These are phyloP conservation scores for Ptilonorhynchus violaceus DNA, from an alignment of 2,113 vertebrate genomes.

Conservation along the genomic window DNA sequence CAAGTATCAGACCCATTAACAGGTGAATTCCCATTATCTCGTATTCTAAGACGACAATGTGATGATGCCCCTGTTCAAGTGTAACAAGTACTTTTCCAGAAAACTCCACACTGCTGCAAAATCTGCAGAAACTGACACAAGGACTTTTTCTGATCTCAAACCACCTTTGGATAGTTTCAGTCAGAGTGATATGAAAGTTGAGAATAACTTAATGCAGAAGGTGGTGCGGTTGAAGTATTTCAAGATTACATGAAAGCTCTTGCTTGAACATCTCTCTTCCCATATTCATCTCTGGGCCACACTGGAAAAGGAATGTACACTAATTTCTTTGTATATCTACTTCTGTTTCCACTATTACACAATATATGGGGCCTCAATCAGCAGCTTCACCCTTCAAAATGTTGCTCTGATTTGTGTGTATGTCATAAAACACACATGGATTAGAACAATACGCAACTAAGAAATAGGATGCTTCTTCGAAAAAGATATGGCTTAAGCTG, in stretches of 20 bases:
- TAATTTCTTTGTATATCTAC: neutral
- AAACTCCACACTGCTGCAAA: neutral
- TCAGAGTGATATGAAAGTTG: neutral
- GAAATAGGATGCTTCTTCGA: neutral
- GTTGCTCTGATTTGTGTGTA: neutral
- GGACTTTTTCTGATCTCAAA: neutral
- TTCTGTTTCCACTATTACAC: neutral
- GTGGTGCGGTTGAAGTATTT: neutral
- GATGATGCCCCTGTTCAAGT: neutral
- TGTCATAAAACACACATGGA: neutral
- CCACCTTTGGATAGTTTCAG: neutral
- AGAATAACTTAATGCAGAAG: neutral
- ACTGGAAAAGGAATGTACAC: neutral
- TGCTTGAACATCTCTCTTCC: neutral
- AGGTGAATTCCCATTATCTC: neutral
- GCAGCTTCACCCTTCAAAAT: neutral
- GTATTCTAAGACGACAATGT: neutral
- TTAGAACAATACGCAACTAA: neutral
- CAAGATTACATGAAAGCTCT: neutral
- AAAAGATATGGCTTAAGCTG: accelerated
- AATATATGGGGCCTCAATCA: neutral
- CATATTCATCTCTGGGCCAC: neutral
- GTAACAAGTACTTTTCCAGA: neutral
- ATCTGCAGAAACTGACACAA: neutral
- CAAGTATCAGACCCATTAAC: neutral